Percentiles rank a stretch among this genome's conserved stretches.
Conservation (phyloP, 2,113 vertebrate species). For the Lutjanus erythropterus region DNA sequence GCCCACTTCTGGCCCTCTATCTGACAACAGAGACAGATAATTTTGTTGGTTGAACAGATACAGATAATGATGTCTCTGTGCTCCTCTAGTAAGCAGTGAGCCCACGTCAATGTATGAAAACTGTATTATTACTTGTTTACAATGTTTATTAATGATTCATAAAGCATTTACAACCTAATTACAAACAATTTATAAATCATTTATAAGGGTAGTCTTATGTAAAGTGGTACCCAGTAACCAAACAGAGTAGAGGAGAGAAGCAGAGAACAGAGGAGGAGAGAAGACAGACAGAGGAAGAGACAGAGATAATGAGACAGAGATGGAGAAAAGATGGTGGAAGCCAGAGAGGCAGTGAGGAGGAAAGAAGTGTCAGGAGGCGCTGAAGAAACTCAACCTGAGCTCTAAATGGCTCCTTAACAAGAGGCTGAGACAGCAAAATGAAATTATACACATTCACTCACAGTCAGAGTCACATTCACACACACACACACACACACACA, state of each 20-base stretch:
- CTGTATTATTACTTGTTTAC: too few relatives aligned
- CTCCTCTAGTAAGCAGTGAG: too few relatives aligned
- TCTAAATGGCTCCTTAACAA: slow-evolving; percentile 77
- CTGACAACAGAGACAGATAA: too few relatives aligned
- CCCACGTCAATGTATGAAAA: too few relatives aligned
- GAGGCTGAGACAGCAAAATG: slow-evolving; percentile 75
- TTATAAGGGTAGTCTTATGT: too few relatives aligned
- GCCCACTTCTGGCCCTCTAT: too few relatives aligned
- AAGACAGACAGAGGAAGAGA: slow-evolving; percentile 45
- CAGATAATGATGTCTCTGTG: too few relatives aligned
- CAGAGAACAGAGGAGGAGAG: slow-evolving; percentile 11
- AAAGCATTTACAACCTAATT: too few relatives aligned
- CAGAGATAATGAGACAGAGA: slow-evolving; percentile 71
- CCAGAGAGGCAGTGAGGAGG: slow-evolving; percentile 63
- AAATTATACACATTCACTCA: slow-evolving; percentile 63
- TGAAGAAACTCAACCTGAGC: slow-evolving; percentile 77
- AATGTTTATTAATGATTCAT: too few relatives aligned
- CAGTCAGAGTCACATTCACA: slow-evolving; percentile 4
- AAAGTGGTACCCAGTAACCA: too few relatives aligned
- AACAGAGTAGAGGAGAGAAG: neutral
- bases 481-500: neutral
- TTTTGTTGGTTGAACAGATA: too few relatives aligned
- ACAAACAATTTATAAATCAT: too few relatives aligned
- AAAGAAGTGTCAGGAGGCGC: slow-evolving; percentile 68
- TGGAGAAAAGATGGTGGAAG: slow-evolving; percentile 68